Base-by-base conservation (phyloP, 2,797 vertebrate genomes). In the Acomys russatus region DNA sequence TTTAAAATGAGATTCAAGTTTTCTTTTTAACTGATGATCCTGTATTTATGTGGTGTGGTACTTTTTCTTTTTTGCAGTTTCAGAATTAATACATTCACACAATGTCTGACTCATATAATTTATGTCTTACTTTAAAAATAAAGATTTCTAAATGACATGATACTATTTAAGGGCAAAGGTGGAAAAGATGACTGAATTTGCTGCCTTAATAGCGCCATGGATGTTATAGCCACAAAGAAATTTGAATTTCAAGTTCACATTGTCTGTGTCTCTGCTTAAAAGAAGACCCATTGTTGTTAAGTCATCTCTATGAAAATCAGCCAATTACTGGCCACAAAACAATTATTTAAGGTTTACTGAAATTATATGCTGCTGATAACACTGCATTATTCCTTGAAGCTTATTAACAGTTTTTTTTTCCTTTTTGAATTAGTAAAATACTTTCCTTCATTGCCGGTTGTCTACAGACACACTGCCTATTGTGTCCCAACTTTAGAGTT, bases 271-370 rank as follows among this genome's bases (percentile, higher is more conserved):
- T 17, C 12, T 71, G 8, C 9, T 63, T 76, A 87, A 64, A 90
- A 5, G 76, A 83, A 79, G 22, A 49, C 9, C 76, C 15, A 88
- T 17, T 59, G 3, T 38, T 25, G 18, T 70, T 82, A 38, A 64
- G 8, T 44, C 49, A 14, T 87, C 38, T 90, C 44, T 77, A 14
- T 25, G 74, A 96, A 91, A 51, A 86, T 82, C 28, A 54, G 63
- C 80, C 5, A 78, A 96, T 90, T 79, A 61, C 33, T 82, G 49
- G 22, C 5, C 70, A 90, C 22, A 94, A 56, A 79, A 9, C 51
- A 82, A 54, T 91, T 90, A 63, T 51, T 85, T 88, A 63, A 78
- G 76, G 30, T 90, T 91, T 82, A 68, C 49, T 88, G 23, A 76
- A 82, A 63, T 77, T 85, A 83, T 38, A 88, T 30, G 90, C 78